Evolutionary conservation across 2,888 invertebrate species (phyloP), one percentile per base, ranked within the genome.

Genomic region (Meandrusa payeni): DNA sequence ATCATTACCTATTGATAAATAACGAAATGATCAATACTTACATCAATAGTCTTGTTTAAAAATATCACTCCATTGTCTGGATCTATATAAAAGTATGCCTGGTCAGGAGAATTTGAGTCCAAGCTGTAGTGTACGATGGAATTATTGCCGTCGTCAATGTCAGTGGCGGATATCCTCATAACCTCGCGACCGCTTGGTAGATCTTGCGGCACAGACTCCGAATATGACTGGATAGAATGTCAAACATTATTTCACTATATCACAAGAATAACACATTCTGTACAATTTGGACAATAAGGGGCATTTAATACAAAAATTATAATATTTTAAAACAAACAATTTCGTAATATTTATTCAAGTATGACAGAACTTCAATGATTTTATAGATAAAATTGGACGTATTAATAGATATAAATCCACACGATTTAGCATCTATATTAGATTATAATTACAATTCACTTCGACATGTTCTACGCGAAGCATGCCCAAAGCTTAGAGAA

Each of bases 111-210:
- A 41, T 82, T 81, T 12, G 83, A 73, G 52, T 85, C 82, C 53
- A 91, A 75, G 50, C 85, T 89, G 72, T 97, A 97, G 50, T 91
- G 90, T 5, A 97, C 91, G 57, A 93, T 92, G 45, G 97, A 96
- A 85, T 98, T 98, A 68, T 94, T 92, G 6, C 97, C 96, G 65
- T 96, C 95, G 67, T 98, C 97, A 54, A 95, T 93, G 75, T 97
- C 97, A 17, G 96, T 96, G 7, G 97, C 97, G 46, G 97, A 96
- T 70, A 97, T 94, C 69, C 95, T 90, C 94, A 96, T 95, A 49
- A 97, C 95, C 69, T 94, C 93, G 41, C 90, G 86, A 7, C 90
- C 91, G 47, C 91, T 89, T 46, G 89, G 87, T 57, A 93, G 89
- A 78, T 96, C 96, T 88, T 94, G 94, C 40, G 95, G 94, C 56